These are phyloP conservation scores for Prosopocoilus inquinatus DNA, from an alignment of 2,888 invertebrate species.

Conservation along the genomic window DNA sequence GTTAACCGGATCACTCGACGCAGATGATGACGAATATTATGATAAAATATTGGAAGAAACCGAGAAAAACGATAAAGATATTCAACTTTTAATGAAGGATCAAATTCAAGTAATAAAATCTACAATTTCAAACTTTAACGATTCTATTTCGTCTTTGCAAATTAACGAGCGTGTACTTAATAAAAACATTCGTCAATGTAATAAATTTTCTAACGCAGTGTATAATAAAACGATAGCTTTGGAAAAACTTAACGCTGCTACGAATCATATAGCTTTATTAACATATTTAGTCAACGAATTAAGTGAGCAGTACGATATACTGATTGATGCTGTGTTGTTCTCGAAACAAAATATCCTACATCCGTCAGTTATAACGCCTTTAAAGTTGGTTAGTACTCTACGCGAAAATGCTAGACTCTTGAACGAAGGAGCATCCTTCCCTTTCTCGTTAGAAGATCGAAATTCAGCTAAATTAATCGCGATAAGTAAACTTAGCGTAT, in stretches of 20 bases:
- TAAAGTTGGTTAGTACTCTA: no score
- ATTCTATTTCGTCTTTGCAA: conserved; percentile 6
- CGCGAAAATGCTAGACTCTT: no score
- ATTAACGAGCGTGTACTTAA: conserved; percentile 1
- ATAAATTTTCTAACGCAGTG: neutral
- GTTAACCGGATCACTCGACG: conserved; percentile 5
- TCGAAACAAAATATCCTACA: conserved; percentile 7
- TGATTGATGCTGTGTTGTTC: conserved; percentile 7
- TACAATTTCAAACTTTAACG: conserved; percentile 12
- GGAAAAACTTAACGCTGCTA: conserved; percentile 5
- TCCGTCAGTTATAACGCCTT: neutral
- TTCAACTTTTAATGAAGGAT: conserved; percentile 11
- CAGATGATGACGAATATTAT: neutral
- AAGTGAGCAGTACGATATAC: conserved; percentile 4
- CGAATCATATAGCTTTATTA: conserved; percentile 7
- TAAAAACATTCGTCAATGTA: no score
- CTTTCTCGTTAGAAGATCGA: neutral
- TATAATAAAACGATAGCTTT: neutral
- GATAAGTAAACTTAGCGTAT: no score
- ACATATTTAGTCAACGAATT: conserved; percentile 10
- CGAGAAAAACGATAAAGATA: conserved; percentile 1
- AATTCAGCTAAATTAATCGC: neutral
- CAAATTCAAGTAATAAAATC: conserved; percentile 13
- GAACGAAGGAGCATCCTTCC: neutral
- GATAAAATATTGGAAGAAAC: conserved; percentile 7